Evolutionary conservation across 2,888 invertebrate genomes (phyloP), one percentile per base, ranked within the genome.

Genomic region (Ametastegia equiseti): DNA sequence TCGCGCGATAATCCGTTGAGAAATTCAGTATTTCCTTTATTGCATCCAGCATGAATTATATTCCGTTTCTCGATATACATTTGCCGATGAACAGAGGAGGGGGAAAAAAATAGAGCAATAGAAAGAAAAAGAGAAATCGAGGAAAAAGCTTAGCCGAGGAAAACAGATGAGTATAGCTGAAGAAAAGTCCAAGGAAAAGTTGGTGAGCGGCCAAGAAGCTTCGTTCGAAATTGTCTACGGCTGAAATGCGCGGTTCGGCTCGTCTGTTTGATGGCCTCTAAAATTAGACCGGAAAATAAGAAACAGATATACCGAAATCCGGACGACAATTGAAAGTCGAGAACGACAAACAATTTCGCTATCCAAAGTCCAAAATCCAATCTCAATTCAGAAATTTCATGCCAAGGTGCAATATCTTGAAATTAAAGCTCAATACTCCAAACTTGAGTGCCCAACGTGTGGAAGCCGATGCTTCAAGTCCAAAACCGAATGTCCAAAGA

Each of bases 151-250:
- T 80, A 81, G 63, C 79, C 80, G 82, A 83, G 71, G 78, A 80
- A 81, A 83, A 85, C 81, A 82, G 83, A 81, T 83, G 83, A 81
- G 83, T 83, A 81, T 83, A 81, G 79, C 83, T 81, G 82, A 83
- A 81, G 80, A 73, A 83, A 54, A 81, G 65, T 65, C 54, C 42
- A 42, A 67, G 77, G 7, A 60, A 50, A 45, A 63, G 65, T 80
- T 77, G 19, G 77, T 45, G 39, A 45, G 57, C 63, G 69, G 69
- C 67, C 77, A 47, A 39, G 54, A 73, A 65, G 67, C 50, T 67
- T 67, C 65, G 65, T 39, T 39, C 65, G 23, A 67, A 67, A 67
- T 67, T 67, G 65, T 67, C 65, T 67, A n/a, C 19, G 65, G 23
- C 36, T 67, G 39, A 39, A 67, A n/a, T n/a, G n/a, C n/a, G 15